Conservation (phyloP, 2,113 vertebrate species). For the Rynchops niger region DNA sequence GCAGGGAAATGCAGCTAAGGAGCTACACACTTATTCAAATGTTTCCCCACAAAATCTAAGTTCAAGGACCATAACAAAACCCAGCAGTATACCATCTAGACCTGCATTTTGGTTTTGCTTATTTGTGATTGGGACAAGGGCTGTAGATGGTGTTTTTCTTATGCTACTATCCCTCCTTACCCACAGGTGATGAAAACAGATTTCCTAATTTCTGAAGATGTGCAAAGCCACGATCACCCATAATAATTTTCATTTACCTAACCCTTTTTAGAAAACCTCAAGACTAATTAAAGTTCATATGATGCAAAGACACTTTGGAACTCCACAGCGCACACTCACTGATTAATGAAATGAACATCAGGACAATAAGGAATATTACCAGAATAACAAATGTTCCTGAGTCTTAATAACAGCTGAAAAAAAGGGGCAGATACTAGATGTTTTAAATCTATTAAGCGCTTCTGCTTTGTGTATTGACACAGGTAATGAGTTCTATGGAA, state of each 20-base stretch:
- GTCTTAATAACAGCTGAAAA: not conserved
- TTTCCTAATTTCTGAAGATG: not conserved
- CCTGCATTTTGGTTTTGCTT: not conserved
- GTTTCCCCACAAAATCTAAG: not conserved
- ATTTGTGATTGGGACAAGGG: not conserved
- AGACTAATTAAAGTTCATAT: constrained; percentile 5
- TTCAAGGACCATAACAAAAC: not conserved
- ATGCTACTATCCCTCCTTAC: not conserved
- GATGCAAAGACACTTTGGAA: not conserved
- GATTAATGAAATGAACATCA: constrained; percentile 23
- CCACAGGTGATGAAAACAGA: not conserved
- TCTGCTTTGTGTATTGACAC: constrained; percentile 57
- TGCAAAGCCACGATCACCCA: not conserved
- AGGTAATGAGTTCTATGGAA: constrained; percentile 58
- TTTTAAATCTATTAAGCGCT: constrained; percentile 48
- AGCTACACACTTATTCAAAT: not conserved
- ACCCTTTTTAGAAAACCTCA: not conserved
- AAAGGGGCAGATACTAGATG: not conserved
- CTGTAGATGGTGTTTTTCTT: not conserved
- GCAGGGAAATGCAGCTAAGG: not conserved
- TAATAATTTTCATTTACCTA: not conserved
- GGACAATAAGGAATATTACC: constrained; percentile 33
- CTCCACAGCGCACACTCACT: not conserved
- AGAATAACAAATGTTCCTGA: constrained; percentile 22
- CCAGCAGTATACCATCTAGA: not conserved